phyloP scores from a whole-genome alignment of 2,113 vertebrate species.

The Dasyprocta punctata region DNA sequence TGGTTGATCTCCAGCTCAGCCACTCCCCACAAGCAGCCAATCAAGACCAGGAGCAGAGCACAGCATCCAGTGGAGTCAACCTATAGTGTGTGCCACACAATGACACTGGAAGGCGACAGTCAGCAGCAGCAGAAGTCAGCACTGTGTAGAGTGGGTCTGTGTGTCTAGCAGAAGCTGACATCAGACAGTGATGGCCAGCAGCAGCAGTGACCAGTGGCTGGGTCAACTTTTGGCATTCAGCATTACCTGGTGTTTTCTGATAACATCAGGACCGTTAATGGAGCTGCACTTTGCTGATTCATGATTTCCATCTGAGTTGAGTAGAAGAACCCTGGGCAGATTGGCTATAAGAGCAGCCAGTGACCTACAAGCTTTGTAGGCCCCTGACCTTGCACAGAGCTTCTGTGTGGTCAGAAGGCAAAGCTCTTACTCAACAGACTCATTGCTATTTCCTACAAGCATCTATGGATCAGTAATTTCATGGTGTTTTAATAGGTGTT shows the following conservation, averaged over 20 bases:
- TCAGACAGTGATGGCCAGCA: neutral
- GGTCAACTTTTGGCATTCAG: neutral
- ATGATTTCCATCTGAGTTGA: neutral
- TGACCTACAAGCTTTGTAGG: rapidly evolving
- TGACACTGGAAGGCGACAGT: neutral
- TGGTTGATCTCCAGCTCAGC: neutral
- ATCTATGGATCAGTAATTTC: neutral
- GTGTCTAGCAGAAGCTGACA: neutral
- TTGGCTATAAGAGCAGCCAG: neutral
- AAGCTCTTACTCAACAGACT: neutral
- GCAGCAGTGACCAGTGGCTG: neutral
- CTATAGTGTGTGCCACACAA: neutral
- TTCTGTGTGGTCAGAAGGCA: neutral
- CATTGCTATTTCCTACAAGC: neutral
- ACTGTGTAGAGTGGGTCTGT: neutral
- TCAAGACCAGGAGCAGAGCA: neutral
- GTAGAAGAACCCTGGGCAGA: neutral
- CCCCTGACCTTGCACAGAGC: no score
- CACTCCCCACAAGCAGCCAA: neutral
- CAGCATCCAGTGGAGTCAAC: neutral
- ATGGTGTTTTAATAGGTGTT: neutral
- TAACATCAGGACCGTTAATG: neutral
- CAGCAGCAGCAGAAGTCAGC: neutral
- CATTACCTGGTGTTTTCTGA: neutral
- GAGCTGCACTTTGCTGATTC: neutral